Conservation (phyloP, 1,140 invertebrate species). For the Caenorhabditis brenneri region DNA sequence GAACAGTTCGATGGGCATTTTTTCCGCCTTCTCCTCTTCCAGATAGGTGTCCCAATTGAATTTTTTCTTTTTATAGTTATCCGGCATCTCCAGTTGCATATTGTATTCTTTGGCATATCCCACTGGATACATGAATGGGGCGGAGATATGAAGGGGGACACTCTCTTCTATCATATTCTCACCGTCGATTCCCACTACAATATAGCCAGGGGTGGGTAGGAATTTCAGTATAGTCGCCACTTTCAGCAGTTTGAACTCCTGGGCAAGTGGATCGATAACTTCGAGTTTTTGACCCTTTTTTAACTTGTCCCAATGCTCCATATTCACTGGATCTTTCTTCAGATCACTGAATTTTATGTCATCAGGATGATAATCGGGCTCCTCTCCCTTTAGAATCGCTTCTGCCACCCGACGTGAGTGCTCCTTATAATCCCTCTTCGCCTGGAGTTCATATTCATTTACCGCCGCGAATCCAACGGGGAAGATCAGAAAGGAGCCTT, state of each 20-base stretch:
- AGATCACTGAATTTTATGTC: conserved; percentile 26
- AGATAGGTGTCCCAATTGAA: conserved; percentile 26
- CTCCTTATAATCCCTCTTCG: conserved; percentile 50
- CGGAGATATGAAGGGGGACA: conserved; percentile 38
- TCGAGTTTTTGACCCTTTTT: conserved; percentile 60
- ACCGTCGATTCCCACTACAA: conserved; percentile 62
- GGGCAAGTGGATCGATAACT: conserved; percentile 59
- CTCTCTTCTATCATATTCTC: conserved; percentile 58
- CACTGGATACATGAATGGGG: conserved; percentile 14
- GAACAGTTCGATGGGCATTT: background rate
- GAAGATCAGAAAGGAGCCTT: conserved; percentile 55
- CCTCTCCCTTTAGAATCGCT: background rate
- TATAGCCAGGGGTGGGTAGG: conserved; percentile 52
- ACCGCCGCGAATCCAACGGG: conserved; percentile 58
- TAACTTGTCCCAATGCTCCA: background rate
- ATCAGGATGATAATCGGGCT: background rate
- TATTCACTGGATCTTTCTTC: background rate
- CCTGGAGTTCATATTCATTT: conserved; percentile 50
- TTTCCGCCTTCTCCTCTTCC: background rate
- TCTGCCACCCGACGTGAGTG: conserved; percentile 50
- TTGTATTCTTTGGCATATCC: conserved; percentile 7
- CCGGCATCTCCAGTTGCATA: background rate
- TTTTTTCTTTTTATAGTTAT: background rate
- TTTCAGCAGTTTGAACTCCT: conserved; percentile 46
- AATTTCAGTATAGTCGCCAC: conserved; percentile 58